These are phyloP conservation scores for Montipora sp. DNA, from an alignment of 64 coral and sea anemone species.

Conservation along the genomic window DNA sequence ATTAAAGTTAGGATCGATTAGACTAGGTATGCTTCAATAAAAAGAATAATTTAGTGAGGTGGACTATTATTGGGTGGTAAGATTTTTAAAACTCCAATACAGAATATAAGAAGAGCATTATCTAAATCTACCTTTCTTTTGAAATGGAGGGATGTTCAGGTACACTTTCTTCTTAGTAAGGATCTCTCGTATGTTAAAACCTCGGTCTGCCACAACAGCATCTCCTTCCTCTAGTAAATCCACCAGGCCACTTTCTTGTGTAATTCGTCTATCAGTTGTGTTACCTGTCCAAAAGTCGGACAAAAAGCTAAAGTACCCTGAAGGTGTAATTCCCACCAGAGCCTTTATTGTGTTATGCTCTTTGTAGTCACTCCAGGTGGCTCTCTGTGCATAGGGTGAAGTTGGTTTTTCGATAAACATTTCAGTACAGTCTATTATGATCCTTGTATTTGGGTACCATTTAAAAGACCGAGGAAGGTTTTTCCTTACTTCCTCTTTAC, in stretches of 20 bases:
- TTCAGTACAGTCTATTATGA: constrained; percentile 31
- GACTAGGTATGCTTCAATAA: background rate
- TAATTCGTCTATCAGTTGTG: constrained; percentile 5
- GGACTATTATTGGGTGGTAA: background rate
- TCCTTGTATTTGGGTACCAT: background rate
- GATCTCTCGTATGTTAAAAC: constrained; percentile 62
- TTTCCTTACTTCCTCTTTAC: background rate
- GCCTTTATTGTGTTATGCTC: constrained; percentile 11
- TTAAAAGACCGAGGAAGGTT: constrained; percentile 15
- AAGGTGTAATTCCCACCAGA: constrained; percentile 14
- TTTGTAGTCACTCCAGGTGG: constrained; percentile 36
- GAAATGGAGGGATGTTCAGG: constrained; percentile 55
- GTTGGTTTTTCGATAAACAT: constrained; percentile 7
- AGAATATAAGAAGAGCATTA: constrained; percentile 8
- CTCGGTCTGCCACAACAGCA: constrained; percentile 22
- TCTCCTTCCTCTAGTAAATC: background rate
- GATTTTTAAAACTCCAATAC: constrained; percentile 9
- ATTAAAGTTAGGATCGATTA: constrained; percentile 9
- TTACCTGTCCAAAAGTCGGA: background rate
- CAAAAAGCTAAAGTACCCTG: constrained; percentile 8
- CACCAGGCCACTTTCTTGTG: constrained; percentile 30
- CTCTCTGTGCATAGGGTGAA: constrained; percentile 32
- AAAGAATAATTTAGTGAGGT: background rate
- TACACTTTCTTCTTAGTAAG: constrained; percentile 67
- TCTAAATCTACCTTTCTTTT: constrained; percentile 25